phyloP scores from a whole-genome alignment of 2,888 invertebrate genomes.

The Dichetophora obliterata region DNA sequence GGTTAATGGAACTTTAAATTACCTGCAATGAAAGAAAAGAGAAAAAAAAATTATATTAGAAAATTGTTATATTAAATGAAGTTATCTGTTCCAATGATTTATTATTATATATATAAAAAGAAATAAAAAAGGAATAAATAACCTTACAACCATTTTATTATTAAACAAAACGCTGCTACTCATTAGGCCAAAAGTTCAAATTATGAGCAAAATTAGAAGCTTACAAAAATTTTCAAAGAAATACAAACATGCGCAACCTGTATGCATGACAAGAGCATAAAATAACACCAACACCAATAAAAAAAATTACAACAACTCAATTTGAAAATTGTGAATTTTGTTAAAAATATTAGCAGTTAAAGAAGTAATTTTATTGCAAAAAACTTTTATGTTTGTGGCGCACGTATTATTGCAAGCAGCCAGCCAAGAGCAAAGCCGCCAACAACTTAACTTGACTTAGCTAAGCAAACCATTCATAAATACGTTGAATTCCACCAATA shows the following conservation, averaged over 20 bases:
- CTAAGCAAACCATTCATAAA: too few species aligned
- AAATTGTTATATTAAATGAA: slow-evolving; percentile 8
- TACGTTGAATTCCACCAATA: too few species aligned
- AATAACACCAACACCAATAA: background rate
- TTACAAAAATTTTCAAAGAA: background rate
- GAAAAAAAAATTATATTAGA: background rate
- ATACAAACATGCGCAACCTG: background rate
- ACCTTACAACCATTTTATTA: background rate
- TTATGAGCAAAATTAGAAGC: background rate
- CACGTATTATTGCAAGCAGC: background rate
- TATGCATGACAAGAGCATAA: background rate
- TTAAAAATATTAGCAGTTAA: background rate
- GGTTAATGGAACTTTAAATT: background rate
- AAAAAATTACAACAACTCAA: slow-evolving; percentile 16
- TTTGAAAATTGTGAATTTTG: background rate
- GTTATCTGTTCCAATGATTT: slow-evolving; percentile 3
- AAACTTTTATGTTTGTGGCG: background rate
- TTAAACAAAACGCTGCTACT: slow-evolving; percentile 11
- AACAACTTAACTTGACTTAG: too few species aligned
- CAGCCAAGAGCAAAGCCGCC: too few species aligned
- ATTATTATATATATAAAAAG: slow-evolving; percentile 21
- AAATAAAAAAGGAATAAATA: background rate
- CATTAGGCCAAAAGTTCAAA: slow-evolving; percentile 23
- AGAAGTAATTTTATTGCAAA: background rate
- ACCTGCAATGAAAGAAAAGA: slow-evolving; percentile 29